Percentiles rank a stretch among this genome's conserved stretches.
phyloP scores from a whole-genome alignment of 2,888 invertebrate genomes.

The Drosophila mayaguana region DNA sequence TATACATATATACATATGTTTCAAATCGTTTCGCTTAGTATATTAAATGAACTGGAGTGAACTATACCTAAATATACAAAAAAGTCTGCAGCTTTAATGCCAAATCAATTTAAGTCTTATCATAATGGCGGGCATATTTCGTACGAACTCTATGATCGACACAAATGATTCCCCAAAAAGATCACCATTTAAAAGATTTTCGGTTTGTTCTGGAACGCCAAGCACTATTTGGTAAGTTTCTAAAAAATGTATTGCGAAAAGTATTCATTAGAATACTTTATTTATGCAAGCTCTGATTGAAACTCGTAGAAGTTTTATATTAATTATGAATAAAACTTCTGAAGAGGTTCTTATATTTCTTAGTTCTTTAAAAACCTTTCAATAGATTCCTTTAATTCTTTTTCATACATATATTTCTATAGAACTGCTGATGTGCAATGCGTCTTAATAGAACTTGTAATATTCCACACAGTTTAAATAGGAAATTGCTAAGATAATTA shows the following conservation, averaged over 20 bases:
- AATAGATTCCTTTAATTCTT: no score
- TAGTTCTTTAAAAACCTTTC: no score
- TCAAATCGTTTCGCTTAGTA: constrained; percentile 26
- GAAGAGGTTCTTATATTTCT: no score
- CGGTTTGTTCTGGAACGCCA: constrained; percentile 62
- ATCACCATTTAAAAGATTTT: constrained; percentile 81
- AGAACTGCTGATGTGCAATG: no score
- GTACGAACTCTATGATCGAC: constrained; percentile 73
- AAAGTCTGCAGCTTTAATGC: constrained; percentile 42
- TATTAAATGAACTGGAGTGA: constrained; percentile 51
- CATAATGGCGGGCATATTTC: constrained; percentile 84
- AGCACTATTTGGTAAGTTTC: constrained; percentile 83
- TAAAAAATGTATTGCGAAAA: not conserved
- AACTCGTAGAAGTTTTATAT: no score
- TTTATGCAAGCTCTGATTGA: not conserved
- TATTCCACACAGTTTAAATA: not conserved
- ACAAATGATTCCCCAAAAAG: constrained; percentile 66
- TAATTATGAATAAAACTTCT: no score
- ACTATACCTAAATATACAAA: constrained; percentile 18
- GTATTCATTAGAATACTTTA: not conserved
- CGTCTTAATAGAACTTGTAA: no score
- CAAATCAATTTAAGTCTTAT: constrained; percentile 16
- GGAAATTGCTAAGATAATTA: no score
- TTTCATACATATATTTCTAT: no score
- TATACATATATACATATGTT: no score